Conservation (phyloP, 2,797 vertebrate genomes). For the Jordanella pulchra region DNA sequence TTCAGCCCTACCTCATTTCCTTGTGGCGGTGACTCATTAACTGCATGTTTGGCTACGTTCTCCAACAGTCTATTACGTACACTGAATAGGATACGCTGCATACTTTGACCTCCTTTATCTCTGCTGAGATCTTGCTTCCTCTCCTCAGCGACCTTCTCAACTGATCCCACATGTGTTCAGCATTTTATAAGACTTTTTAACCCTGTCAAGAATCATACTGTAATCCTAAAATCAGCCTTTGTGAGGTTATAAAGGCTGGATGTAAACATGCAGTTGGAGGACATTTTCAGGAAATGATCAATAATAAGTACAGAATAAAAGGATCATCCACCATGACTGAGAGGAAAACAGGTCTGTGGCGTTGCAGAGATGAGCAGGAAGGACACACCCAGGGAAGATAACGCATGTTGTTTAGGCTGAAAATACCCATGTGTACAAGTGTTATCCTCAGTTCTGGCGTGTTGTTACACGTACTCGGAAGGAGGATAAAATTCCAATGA, state of each 20-base stretch:
- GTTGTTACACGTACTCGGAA: conserved; percentile 14
- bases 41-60: not conserved
- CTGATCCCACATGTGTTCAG: not conserved
- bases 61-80: not conserved
- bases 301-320: not conserved
- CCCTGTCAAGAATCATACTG: not conserved
- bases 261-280: not conserved
- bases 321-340: not conserved
- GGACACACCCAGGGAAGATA: conserved; percentile 25
- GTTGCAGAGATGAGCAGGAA: conserved; percentile 9
- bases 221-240: not conserved
- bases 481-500: conserved; percentile 9
- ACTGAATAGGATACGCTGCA: not conserved
- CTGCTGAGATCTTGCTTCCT: not conserved
- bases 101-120: conserved; percentile 4
- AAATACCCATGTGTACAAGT: conserved; percentile 14
- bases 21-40: not conserved
- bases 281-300: not conserved
- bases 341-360: conserved; percentile 19
- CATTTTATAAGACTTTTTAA: not conserved
- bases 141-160: not conserved
- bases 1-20: not conserved
- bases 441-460: conserved; percentile 2
- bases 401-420: conserved; percentile 18
- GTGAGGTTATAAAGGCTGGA: not conserved